These are phyloP conservation scores for Leucophora obtusa DNA, from an alignment of 2,888 invertebrate genomes.

Conservation along the genomic window DNA sequence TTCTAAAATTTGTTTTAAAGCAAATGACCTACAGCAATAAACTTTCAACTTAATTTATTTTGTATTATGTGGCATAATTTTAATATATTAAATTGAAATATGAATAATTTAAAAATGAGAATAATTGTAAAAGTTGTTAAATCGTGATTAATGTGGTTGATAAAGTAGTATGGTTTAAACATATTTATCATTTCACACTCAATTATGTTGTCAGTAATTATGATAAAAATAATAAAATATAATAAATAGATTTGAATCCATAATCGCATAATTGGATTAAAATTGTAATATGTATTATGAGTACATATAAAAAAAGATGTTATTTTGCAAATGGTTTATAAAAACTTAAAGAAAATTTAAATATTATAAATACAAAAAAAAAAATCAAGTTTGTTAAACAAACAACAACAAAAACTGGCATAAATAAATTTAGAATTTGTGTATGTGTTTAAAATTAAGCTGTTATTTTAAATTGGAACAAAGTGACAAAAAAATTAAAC, in stretches of 20 bases:
- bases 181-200: slow-evolving; percentile 59
- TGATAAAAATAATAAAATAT: slow-evolving; percentile 44
- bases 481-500: too few species aligned
- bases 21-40: not conserved
- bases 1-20: too few species aligned
- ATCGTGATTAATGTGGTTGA: slow-evolving; percentile 48
- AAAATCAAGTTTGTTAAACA: too few species aligned
- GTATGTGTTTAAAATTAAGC: too few species aligned
- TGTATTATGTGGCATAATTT: not conserved
- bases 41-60: not conserved
- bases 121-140: slow-evolving; percentile 27
- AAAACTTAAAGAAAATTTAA: too few species aligned
- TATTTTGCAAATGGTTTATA: too few species aligned
- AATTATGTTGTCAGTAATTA: slow-evolving; percentile 60
- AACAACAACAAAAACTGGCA: too few species aligned
- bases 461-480: too few species aligned
- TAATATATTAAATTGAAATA: not conserved
- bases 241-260: not conserved
- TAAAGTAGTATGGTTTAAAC: slow-evolving; percentile 41
- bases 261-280: not conserved
- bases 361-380: too few species aligned
- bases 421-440: too few species aligned
- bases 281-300: too few species aligned
- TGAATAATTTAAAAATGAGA: slow-evolving; percentile 5
- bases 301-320: too few species aligned